Percentiles rank a stretch among this genome's conserved stretches.
phyloP scores from a whole-genome alignment of 2,113 vertebrate genomes.

The Bettongia penicillata region DNA sequence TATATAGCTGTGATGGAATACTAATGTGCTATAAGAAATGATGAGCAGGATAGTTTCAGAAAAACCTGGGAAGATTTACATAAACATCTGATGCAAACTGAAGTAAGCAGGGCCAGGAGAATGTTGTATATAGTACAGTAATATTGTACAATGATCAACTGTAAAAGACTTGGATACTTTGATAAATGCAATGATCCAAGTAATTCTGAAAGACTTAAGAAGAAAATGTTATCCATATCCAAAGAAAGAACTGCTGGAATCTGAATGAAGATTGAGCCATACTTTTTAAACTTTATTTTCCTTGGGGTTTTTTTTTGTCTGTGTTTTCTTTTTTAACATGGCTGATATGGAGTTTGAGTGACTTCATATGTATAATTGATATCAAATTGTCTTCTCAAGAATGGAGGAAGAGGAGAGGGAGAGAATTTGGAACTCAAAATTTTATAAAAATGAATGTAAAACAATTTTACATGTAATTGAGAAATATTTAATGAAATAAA shows the following conservation, averaged over 20 bases:
- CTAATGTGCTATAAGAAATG: too few species aligned
- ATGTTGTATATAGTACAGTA: too few species aligned
- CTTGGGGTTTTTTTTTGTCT: too few species aligned
- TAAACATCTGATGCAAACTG: too few species aligned
- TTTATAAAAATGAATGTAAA: not conserved
- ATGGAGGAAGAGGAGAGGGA: not conserved
- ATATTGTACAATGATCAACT: not conserved
- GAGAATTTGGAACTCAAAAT: not conserved
- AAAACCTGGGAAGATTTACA: too few species aligned
- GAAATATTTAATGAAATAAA: too few species aligned
- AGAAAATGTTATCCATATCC: not conserved
- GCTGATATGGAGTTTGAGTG: not conserved
- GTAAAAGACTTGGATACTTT: not conserved
- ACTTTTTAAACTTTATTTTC: too few species aligned
- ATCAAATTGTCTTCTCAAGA: not conserved
- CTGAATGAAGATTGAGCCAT: not conserved
- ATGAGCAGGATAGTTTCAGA: too few species aligned
- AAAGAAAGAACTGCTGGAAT: not conserved
- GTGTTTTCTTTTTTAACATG: not conserved
- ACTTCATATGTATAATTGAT: not conserved
- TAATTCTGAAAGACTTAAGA: not conserved
- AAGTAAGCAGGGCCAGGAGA: too few species aligned
- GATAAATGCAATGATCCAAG: not conserved
- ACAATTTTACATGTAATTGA: not conserved
- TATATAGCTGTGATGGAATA: too few species aligned